Base-by-base conservation (phyloP, 2,113 vertebrate genomes). In the Gymnogyps californianus region DNA sequence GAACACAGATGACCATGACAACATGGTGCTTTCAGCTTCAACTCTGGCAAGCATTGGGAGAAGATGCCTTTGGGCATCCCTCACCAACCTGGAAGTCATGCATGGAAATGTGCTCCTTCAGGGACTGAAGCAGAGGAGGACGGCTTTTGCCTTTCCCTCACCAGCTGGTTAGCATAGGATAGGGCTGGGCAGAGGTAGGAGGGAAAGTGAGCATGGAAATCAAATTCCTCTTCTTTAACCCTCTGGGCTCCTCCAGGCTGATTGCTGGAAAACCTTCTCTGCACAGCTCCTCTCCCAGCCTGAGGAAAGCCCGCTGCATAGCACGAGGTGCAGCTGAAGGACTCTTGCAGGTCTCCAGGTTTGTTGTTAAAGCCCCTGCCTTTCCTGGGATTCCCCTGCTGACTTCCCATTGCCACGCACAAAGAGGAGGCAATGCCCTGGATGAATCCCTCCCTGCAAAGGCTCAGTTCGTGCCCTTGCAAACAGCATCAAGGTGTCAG, bases 401-500 rank as follows among this genome's bases (percentile, higher is more conserved):
- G 52, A 29, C 34, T 81, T 58, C 69, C 57, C 75, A 58, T 34
- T 84, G 81, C 59, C 47, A 16, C 0, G 1, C 18, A 36, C 12
- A 16, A 40, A 61, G 38, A 91, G 25, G 44, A 92, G 54, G 55
- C 3, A 7, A 78, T 83, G 84, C 26, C 31, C 10, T 16, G 38
- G 52, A 55, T 1, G 0, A 80, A 74, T 31, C n/a, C 61, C 62
- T 90, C 78, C 46, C 34, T 77, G 54, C 38, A n/a, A 92, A 86
- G 80, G 32, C n/a, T 59, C 13, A 0, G 38, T 82, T 70, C 2
- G 1, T 52, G 10, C 78, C 52, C 79, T 79, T 62, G 31, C 49
- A 80, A 85, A 72, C 31, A 79, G 32, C 42, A 3, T 54, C 90
- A 90, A 97, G 96, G 92, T 96, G 76, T 91, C 90, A 90, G 90